Percentiles rank a stretch among this genome's conserved stretches.
Conservation (phyloP, 2,113 vertebrate species). For the Kryptolebias marmoratus region DNA sequence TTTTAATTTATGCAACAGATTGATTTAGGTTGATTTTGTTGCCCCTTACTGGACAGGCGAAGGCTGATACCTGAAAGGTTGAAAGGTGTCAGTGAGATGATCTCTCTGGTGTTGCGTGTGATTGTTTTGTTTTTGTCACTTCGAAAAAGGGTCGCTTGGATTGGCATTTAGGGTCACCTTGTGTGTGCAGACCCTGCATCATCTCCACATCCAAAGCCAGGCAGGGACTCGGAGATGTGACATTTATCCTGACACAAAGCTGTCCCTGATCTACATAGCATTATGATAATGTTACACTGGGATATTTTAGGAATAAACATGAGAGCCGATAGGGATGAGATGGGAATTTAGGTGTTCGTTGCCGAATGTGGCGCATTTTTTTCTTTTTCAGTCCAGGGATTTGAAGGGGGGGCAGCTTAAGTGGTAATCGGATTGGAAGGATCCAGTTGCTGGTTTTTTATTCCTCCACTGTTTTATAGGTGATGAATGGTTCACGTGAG, state of each 20-base stretch:
- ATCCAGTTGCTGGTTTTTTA: constrained; percentile 38
- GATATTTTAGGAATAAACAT: constrained; percentile 54
- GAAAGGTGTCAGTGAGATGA: too few species aligned
- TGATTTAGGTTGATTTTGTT: too few species aligned
- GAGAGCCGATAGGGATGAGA: constrained; percentile 48
- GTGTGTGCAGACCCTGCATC: background rate
- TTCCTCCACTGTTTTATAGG: constrained; percentile 32
- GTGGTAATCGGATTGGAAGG: constrained; percentile 66
- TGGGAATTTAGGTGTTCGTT: constrained; percentile 45
- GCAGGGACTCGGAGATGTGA: constrained; percentile 4
- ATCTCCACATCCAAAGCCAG: constrained; percentile 20
- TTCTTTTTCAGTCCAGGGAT: constrained; percentile 54
- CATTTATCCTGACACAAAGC: constrained; percentile 41
- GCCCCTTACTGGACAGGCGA: too few species aligned
- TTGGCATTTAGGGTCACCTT: background rate
- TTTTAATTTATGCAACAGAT: too few species aligned
- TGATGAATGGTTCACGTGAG: constrained; percentile 24
- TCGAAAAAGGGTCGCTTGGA: too few species aligned
- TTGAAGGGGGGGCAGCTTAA: constrained; percentile 41
- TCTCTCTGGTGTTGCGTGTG: too few species aligned
- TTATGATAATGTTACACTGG: constrained; percentile 36
- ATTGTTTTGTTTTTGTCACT: too few species aligned
- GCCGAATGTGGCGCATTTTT: constrained; percentile 36
- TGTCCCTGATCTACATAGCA: constrained; percentile 45
- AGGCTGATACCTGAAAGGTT: too few species aligned